These are phyloP conservation scores for Remorina albescens DNA, from an alignment of 2,797 vertebrate species.

Conservation along the genomic window DNA sequence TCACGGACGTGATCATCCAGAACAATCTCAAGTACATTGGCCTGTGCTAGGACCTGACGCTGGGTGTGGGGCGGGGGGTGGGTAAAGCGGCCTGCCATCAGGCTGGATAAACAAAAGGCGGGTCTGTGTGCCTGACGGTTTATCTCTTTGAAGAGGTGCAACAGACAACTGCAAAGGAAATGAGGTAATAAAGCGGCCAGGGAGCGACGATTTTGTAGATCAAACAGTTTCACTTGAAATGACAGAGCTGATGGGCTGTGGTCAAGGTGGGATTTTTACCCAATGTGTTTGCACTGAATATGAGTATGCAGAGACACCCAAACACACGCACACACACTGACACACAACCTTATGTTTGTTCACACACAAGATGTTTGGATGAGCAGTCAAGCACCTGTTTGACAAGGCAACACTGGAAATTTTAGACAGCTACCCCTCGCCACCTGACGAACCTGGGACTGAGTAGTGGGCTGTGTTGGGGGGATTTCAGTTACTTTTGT, in stretches of 20 bases:
- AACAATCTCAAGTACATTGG: constrained; percentile 99
- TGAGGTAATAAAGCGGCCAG: constrained; percentile 48
- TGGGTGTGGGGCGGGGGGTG: constrained; percentile 31
- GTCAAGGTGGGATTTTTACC: constrained; percentile 73
- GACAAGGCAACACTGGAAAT: constrained; percentile 79
- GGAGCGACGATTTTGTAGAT: constrained; percentile 64
- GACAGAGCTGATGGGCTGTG: constrained; percentile 62
- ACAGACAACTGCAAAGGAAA: constrained; percentile 62
- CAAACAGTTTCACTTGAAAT: constrained; percentile 68
- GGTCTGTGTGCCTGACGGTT: constrained; percentile 56
- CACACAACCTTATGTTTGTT: constrained; percentile 71
- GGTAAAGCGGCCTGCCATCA: constrained; percentile 38
- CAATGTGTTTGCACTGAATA: constrained; percentile 88
- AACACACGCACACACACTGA: constrained; percentile 59
- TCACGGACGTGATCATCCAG: constrained; percentile 99
- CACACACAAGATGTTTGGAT: constrained; percentile 74
- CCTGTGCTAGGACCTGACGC: constrained; percentile 91
- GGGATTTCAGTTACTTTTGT: constrained; percentile 62
- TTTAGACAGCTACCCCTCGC: constrained; percentile 62
- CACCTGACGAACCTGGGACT: constrained; percentile 67
- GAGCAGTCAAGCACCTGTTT: constrained; percentile 77
- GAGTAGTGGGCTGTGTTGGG: constrained; percentile 51
- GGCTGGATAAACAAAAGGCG: constrained; percentile 61
- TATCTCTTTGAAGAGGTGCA: constrained; percentile 68
- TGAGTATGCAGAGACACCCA: constrained; percentile 83